Evolutionary conservation across 2,888 invertebrate species (phyloP).

Genomic region (Drosophila histrio): DNA sequence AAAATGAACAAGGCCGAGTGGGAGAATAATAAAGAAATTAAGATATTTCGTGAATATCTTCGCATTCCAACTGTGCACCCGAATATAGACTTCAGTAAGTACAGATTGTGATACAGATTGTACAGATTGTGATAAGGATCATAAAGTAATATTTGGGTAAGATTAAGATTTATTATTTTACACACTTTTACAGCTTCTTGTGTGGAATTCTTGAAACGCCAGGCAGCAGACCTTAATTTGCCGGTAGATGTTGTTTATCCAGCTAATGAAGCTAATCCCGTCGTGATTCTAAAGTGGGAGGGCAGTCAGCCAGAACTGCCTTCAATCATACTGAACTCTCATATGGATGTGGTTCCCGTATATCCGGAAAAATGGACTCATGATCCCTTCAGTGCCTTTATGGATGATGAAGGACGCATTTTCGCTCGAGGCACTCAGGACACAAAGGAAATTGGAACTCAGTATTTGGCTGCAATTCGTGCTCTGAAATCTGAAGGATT

Average conservation of each 20-base stretch:
- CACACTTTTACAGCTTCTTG: conserved; percentile 83
- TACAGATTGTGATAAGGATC: neutral
- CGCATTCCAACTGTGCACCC: conserved; percentile 95
- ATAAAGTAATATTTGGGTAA: neutral
- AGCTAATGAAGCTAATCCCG: conserved; percentile 88
- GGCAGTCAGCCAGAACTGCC: conserved; percentile 90
- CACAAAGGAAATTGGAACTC: conserved; percentile 93
- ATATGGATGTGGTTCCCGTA: conserved; percentile 97
- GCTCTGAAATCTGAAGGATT: conserved; percentile 86
- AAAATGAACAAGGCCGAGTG: conserved; percentile 74
- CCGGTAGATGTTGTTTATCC: conserved; percentile 86
- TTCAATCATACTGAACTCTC: conserved; percentile 94
- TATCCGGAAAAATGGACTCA: conserved; percentile 94
- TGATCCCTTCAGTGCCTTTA: conserved; percentile 94
- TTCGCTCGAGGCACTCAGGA: conserved; percentile 90
- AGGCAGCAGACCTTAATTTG: conserved; percentile 88
- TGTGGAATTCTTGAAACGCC: conserved; percentile 88
- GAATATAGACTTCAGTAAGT: conserved; percentile 92
- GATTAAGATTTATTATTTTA: neutral
- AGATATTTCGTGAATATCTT: conserved; percentile 93
- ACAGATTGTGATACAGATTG: too few species aligned
- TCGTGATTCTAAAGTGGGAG: conserved; percentile 91
- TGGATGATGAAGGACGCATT: conserved; percentile 93
- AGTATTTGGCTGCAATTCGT: conserved; percentile 91
- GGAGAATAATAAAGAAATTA: conserved; percentile 87